Base-by-base conservation (phyloP, 2,113 vertebrate species). In the Eublepharis macularius region DNA sequence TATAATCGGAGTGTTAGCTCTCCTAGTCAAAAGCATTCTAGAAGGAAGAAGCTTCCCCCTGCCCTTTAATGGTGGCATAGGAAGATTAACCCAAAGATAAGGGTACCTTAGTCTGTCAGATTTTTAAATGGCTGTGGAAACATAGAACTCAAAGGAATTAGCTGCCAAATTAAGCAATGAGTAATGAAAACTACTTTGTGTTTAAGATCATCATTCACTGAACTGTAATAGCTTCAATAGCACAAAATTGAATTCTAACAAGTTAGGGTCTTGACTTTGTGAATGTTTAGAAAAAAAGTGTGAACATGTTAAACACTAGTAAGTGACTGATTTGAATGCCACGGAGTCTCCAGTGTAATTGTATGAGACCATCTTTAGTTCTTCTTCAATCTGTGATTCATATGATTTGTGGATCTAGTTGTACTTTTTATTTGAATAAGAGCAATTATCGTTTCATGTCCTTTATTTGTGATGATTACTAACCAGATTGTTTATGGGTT, bases 111-210 rank as follows among this genome's bases (percentile, higher is more conserved):
- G 41, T 47, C 90, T 86, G 87, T 89, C 65, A 92, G 83, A 88
- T 95, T 96, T 63, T 96, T 81, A 95, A 93, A 94, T 95, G 87
- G 94, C 87, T 91, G 89, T 0, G 86, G 91, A 92, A 93, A 88
- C 87, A 63, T 65, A 91, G 92, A 94, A 90, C 93, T 94, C 90
- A 92, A 93, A 95, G 89, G 92, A 92, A 94, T 96, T 95, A 96
- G 93, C 94, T 96, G 96, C 95, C 95, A 96, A 96, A 96, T 96
- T 95, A 96, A 96, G 94, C 93, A 93, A 92, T 94, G 95, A 96
- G 86, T 96, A 95, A 96, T 95, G 95, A 95, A 95, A 95, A 95
- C 87, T 95, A 95, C 82, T 91, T 93, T 93, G 94, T 93, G 82
- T 94, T 94, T 81, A 89, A 96, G 79, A 93, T 91, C 94, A 95